Conservation (phyloP, 64 coral and sea anemone species). For the Pocillopora damicornis region DNA sequence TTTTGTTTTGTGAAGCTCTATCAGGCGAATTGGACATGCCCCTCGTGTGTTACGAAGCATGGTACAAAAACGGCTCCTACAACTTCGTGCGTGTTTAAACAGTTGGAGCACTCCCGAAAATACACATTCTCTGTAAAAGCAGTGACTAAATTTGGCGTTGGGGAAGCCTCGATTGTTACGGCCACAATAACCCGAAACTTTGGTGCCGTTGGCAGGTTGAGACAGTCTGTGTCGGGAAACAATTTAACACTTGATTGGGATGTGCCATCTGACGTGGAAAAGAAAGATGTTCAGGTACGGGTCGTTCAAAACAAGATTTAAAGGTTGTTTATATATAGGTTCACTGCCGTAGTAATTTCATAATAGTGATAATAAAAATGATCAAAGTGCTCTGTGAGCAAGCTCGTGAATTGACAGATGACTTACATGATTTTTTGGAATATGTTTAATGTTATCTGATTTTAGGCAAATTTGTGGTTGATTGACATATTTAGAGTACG, state of each 20-base stretch:
- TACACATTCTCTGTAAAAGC: background rate
- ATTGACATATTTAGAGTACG: too few relatives aligned
- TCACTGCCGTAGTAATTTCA: too few relatives aligned
- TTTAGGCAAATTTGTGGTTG: too few relatives aligned
- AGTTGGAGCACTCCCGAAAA: background rate
- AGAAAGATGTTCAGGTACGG: background rate
- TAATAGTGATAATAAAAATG: too few relatives aligned
- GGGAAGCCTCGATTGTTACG: background rate
- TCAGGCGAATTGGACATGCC: background rate
- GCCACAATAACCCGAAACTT: background rate
- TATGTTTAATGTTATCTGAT: too few relatives aligned
- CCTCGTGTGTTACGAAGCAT: background rate
- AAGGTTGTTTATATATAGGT: too few relatives aligned
- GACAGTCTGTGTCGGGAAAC: background rate
- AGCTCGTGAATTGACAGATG: too few relatives aligned
- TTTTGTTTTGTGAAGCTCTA: background rate
- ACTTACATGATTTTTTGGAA: too few relatives aligned
- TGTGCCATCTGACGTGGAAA: background rate
- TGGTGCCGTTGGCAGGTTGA: background rate
- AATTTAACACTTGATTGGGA: background rate
- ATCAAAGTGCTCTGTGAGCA: too few relatives aligned
- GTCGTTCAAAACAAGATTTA: background rate
- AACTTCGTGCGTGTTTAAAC: background rate
- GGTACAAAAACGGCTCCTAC: background rate
- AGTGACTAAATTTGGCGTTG: background rate